Evolutionary conservation across 2,797 vertebrate genomes (phyloP).

Genomic region (Anabacerthia variegaticeps): DNA sequence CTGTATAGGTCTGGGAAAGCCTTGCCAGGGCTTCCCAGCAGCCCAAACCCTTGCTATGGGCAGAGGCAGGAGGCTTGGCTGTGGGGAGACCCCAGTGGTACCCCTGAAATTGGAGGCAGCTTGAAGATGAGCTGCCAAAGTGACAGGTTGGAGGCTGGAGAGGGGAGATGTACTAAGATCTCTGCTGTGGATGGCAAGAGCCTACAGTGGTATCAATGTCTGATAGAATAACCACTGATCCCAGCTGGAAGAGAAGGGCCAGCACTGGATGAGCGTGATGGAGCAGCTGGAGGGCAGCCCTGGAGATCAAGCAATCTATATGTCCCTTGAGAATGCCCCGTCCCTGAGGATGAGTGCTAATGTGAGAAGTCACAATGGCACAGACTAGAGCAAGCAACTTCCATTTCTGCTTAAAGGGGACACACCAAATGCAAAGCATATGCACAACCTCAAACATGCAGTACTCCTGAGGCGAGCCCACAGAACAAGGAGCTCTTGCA

Average conservation of each 20-base stretch:
- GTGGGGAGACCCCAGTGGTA: neutral
- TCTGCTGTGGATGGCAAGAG: neutral
- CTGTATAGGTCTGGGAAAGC: neutral
- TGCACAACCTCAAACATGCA: neutral
- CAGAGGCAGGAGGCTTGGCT: neutral
- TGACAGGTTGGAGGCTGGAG: neutral
- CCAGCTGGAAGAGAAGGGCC: neutral
- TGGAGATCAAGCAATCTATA: neutral
- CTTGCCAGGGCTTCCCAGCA: neutral
- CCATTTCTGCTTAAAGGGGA: neutral
- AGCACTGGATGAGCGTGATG: accelerated
- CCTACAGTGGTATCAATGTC: accelerated
- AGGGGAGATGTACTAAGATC: neutral
- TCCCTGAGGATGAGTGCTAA: neutral
- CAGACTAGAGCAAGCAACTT: neutral
- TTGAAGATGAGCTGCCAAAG: neutral
- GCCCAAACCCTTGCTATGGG: accelerated
- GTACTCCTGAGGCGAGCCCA: accelerated
- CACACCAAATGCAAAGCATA: neutral
- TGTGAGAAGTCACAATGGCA: accelerated
- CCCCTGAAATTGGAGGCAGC: neutral
- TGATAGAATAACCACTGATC: neutral
- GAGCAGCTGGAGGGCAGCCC: accelerated
- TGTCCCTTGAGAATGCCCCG: accelerated
- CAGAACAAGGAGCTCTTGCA: neutral